Base-by-base conservation (phyloP, 2,888 invertebrate species). In the Agonopterix arenella region DNA sequence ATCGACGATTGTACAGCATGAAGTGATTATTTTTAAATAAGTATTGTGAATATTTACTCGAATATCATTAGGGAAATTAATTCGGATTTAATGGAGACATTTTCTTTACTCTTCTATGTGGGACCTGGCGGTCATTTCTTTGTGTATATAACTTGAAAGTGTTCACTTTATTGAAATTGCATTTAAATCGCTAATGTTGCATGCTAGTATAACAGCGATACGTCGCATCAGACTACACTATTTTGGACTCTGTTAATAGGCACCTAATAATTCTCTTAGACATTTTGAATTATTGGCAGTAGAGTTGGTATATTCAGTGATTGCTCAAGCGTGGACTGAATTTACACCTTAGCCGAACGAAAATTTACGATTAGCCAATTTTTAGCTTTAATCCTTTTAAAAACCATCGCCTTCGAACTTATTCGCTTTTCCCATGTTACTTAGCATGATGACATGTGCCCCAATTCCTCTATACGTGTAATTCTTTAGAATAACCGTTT, bases 11-110 rank as follows among this genome's bases (percentile, higher is more conserved):
- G 76, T 79, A 78, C 78, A 75, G 76, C 71, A 59, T 70, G 69
- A 69, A 71, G 75, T 73, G 72, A 73, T 76, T 69, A 70, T 76
- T 74, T 74, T 73, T 67, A 70, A 70, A 72, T 76, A 77, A 76
- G 70, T 73, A 77, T 79, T 81, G 83, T 84, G 76, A 83, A 84
- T 82, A 80, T 84, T 79, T 83, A 82, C 86, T 86, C 86, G 86
- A 86, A 88, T 85, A 86, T 83, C 80, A 76, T 77, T 76, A 74
- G 77, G 72, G 70, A 72, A 73, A 76, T 71, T 71, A 73, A 73
- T 77, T 80, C 76, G 76, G 72, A 76, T 73, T 69, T 70, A 67
- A 71, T 67, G 68, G 70, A 64, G 68, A 69, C 63, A 68, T 72
- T 76, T 75, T 75, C 68, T 66, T 73, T 67, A 64, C 57, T 66